A percentile compares a stretch with the other conserved stretches of the same genome.
phyloP scores from a whole-genome alignment of 2,797 vertebrate species.

The Acipenser ruthenus region DNA sequence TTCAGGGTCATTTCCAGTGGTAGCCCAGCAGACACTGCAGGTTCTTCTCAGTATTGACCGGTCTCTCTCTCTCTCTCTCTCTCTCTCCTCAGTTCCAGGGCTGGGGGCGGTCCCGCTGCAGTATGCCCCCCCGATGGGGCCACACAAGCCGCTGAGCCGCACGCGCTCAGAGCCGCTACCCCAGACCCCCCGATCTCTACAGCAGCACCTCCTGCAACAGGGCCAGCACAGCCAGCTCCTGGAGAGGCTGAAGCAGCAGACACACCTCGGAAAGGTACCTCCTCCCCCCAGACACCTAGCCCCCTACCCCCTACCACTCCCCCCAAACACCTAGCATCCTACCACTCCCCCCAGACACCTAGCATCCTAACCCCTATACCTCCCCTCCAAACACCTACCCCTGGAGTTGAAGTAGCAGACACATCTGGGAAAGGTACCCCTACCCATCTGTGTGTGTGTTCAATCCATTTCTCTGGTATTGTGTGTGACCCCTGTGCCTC shows the following conservation, averaged over 20 bases:
- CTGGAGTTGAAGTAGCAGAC: too few relatives aligned
- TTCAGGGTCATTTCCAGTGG: too few relatives aligned
- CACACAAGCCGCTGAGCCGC: constrained; percentile 82
- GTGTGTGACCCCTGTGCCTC: not conserved
- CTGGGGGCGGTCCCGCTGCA: constrained; percentile 71
- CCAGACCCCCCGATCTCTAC: constrained; percentile 63
- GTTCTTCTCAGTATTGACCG: too few relatives aligned
- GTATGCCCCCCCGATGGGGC: constrained; percentile 58
- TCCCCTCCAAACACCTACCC: too few relatives aligned
- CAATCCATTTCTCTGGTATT: too few relatives aligned
- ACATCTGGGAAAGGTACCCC: too few relatives aligned
- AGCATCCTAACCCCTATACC: too few relatives aligned
- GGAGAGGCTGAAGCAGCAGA: constrained; percentile 80
- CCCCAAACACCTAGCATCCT: too few relatives aligned
- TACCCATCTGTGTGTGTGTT: not conserved
- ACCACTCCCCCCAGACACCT: too few relatives aligned
- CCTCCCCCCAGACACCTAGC: too few relatives aligned
- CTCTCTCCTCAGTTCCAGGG: constrained; percentile 60
- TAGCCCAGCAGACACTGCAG: too few relatives aligned
- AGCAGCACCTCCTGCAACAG: constrained; percentile 70
- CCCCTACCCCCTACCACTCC: too few relatives aligned
- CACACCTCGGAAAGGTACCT: constrained; percentile 69
- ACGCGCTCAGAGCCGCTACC: constrained; percentile 90
- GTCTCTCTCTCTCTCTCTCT: not conserved
- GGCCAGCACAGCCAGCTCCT: constrained; percentile 74